Conservation (phyloP, 2,113 vertebrate genomes). For the Cichladusa arquata region DNA sequence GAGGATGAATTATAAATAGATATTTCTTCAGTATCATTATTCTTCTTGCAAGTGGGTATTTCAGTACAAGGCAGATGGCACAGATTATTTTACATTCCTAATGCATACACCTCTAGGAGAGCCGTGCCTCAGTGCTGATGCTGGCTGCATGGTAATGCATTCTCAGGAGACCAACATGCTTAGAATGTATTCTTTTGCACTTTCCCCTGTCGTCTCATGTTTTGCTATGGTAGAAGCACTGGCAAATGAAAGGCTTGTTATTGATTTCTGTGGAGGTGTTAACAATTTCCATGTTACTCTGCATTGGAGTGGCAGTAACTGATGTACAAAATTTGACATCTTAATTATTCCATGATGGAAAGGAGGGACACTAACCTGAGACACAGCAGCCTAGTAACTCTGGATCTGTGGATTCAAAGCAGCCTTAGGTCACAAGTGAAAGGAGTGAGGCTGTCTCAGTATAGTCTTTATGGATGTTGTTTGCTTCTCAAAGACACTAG, state of each 20-base stretch:
- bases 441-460: not conserved
- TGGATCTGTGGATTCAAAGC: conserved; percentile 11
- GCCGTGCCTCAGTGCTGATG: not conserved
- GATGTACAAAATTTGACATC: conserved; percentile 19
- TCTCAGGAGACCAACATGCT: conserved; percentile 28
- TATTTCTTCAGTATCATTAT: not conserved
- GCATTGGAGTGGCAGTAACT: not conserved
- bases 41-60: not conserved
- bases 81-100: conserved; percentile 18
- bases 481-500: not conserved
- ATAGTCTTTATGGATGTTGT: not conserved
- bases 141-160: conserved; percentile 12
- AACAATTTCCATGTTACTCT: conserved; percentile 30
- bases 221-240: conserved; percentile 36
- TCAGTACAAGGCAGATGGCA: not conserved
- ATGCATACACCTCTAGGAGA: not conserved
- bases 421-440: not conserved
- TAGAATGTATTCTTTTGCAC: conserved; percentile 20
- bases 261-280: conserved; percentile 63
- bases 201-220: not conserved
- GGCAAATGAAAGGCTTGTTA: conserved; percentile 43
- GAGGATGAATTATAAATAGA: not conserved
- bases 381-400: not conserved
- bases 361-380: not conserved
- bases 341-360: conserved; percentile 52